phyloP scores from a whole-genome alignment of 2,113 vertebrate genomes.

The Tyrannus savana region DNA sequence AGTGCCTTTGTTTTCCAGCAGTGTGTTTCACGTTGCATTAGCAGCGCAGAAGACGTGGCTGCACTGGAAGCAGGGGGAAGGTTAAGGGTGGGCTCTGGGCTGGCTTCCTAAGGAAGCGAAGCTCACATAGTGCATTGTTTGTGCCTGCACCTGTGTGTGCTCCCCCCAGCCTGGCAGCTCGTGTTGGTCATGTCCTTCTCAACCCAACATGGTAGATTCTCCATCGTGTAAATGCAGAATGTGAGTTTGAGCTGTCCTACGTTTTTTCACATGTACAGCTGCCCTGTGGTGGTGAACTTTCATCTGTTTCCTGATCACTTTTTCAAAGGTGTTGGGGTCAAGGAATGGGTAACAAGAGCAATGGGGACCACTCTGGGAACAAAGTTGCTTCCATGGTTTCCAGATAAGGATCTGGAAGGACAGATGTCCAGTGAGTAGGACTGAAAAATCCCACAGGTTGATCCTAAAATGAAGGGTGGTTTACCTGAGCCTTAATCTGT shows the following conservation, averaged over 20 bases:
- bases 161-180: not conserved
- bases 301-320: not conserved
- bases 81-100: slow-evolving; percentile 2
- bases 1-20: slow-evolving; percentile 59
- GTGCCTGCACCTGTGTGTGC: rapidly evolving
- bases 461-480: not conserved
- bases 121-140: slow-evolving; percentile 1
- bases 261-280: rapidly evolving
- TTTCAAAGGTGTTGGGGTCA: not conserved
- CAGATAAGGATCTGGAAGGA: not conserved
- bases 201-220: not conserved
- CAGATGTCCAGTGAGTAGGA: not conserved
- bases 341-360: not conserved
- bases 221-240: not conserved
- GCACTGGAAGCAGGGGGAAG: not conserved
- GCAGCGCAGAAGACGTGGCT: not conserved
- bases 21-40: slow-evolving; percentile 22
- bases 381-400: not conserved
- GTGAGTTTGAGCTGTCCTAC: not conserved
- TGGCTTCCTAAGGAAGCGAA: not conserved
- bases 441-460: not conserved
- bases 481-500: not conserved
- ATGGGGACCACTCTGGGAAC: rapidly evolving
- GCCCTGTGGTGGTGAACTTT: not conserved
- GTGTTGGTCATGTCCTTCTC: rapidly evolving